These are phyloP conservation scores for Aethes cnicana DNA, from an alignment of 2,888 invertebrate genomes.

Conservation along the genomic window DNA sequence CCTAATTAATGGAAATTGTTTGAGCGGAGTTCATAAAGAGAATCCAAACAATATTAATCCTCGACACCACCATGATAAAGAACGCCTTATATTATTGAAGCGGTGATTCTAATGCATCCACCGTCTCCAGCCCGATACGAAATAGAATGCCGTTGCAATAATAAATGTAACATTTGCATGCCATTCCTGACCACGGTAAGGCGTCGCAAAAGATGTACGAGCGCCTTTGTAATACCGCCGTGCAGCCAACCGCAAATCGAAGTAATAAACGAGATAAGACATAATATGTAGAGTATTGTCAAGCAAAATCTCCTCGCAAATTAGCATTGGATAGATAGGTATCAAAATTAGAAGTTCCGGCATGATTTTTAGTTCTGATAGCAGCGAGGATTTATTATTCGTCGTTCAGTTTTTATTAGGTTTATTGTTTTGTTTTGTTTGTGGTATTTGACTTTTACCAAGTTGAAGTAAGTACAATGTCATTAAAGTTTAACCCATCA, in stretches of 20 bases:
- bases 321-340: too few relatives aligned
- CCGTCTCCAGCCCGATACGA: slow-evolving; percentile 32
- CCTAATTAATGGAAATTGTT: not conserved
- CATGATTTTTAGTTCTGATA: too few relatives aligned
- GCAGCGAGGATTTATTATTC: too few relatives aligned
- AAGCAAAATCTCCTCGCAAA: too few relatives aligned
- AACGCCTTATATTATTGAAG: slow-evolving; percentile 17
- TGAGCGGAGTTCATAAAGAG: slow-evolving; percentile 1
- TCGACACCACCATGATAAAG: not conserved
- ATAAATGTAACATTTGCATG: slow-evolving; percentile 37
- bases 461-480: too few relatives aligned
- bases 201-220: slow-evolving; percentile 37
- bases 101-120: slow-evolving; percentile 30
- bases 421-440: too few relatives aligned
- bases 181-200: slow-evolving; percentile 32
- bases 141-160: slow-evolving; percentile 32
- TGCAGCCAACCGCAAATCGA: slow-evolving; percentile 33
- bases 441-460: too few relatives aligned
- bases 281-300: slow-evolving; percentile 3
- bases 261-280: slow-evolving; percentile 25
- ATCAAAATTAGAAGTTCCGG: too few relatives aligned
- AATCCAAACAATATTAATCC: not conserved
- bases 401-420: too few relatives aligned
- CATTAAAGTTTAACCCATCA: too few relatives aligned
- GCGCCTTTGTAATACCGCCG: slow-evolving; percentile 38